Evolutionary conservation across 1,140 invertebrate genomes (phyloP).

Genomic region (Bombus sylvicola): DNA sequence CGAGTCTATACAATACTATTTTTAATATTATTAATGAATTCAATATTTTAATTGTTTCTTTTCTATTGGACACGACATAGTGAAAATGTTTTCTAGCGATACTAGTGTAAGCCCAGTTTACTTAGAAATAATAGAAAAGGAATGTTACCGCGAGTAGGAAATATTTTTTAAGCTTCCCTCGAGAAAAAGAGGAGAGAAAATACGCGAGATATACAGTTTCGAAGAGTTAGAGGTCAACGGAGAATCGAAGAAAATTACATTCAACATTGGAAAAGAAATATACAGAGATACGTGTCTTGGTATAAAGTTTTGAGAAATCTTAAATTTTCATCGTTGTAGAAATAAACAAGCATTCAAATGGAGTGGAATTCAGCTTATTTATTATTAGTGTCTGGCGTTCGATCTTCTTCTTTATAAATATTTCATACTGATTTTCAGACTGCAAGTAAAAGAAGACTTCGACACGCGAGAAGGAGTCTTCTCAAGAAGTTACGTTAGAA

Average conservation of each 20-base stretch:
- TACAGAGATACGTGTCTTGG: background rate
- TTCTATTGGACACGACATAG: no score
- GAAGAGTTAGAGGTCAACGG: background rate
- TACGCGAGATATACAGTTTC: background rate
- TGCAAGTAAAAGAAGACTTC: no score
- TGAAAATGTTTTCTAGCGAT: background rate
- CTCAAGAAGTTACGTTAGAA: no score
- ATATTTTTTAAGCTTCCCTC: background rate
- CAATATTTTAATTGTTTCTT: no score
- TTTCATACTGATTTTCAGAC: no score
- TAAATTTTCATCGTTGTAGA: background rate
- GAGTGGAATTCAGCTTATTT: background rate
- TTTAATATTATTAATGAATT: no score
- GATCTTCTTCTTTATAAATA: no score
- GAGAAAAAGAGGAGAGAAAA: background rate
- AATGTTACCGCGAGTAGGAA: background rate
- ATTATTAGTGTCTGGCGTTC: background rate
- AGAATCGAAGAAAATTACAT: constrained; percentile 10
- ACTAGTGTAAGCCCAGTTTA: background rate
- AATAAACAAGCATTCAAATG: background rate
- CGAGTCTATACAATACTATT: no score
- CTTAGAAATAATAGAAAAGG: background rate
- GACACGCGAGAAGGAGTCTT: no score
- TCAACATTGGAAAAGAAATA: background rate
- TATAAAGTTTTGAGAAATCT: background rate